Evolutionary conservation across 2,888 invertebrate species (phyloP).

Genomic region (Limnephilus lunatus): DNA sequence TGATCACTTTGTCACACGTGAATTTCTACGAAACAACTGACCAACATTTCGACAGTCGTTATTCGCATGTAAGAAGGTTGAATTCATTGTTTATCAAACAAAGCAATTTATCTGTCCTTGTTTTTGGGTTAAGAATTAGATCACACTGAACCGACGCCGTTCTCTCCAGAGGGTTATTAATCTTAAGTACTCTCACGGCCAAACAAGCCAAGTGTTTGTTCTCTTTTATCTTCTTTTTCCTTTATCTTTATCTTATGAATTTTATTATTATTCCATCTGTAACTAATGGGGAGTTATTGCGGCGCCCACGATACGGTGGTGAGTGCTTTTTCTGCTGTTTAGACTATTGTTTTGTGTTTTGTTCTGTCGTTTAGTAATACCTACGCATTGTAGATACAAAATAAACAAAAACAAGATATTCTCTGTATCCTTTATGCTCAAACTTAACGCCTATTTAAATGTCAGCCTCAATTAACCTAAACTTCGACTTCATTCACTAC

Average conservation of each 20-base stretch:
- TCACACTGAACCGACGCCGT: not conserved
- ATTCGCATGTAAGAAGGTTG: not conserved
- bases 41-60: not conserved
- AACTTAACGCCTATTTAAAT: too few relatives aligned
- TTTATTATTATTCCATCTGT: not conserved
- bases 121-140: not conserved
- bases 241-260: not conserved
- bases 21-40: too few relatives aligned
- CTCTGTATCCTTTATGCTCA: too few relatives aligned
- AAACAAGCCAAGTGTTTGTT: not conserved
- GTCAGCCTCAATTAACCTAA: too few relatives aligned
- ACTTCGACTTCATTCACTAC: too few relatives aligned
- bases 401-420: not conserved
- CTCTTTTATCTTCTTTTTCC: not conserved
- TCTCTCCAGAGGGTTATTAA: not conserved
- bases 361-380: not conserved
- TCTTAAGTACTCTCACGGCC: not conserved
- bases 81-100: not conserved
- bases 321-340: not conserved
- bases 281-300: not conserved
- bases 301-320: not conserved
- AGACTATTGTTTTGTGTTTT: not conserved
- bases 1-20: too few relatives aligned
- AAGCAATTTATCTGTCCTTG: not conserved
- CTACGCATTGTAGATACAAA: not conserved